These are phyloP conservation scores for Osmoderma eremita DNA, from an alignment of 2,888 invertebrate species.

Conservation along the genomic window DNA sequence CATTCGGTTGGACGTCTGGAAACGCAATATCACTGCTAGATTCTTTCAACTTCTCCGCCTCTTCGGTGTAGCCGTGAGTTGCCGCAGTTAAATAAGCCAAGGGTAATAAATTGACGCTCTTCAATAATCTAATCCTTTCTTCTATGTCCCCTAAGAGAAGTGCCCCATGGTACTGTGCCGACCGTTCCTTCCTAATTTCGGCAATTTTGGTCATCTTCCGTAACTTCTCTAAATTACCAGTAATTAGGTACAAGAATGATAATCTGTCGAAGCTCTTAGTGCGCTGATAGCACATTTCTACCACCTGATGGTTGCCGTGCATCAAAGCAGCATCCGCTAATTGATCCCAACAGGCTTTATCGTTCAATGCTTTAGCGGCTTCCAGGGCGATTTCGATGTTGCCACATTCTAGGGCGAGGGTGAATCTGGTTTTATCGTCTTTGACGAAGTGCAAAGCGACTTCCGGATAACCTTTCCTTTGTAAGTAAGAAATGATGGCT, in stretches of 20 bases:
- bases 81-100: constrained; percentile 95
- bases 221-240: constrained; percentile 97
- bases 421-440: constrained; percentile 96
- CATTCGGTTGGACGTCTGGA: constrained; percentile 79
- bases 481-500: constrained; percentile 97
- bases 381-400: constrained; percentile 98
- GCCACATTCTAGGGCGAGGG: constrained; percentile 96
- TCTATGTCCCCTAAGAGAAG: constrained; percentile 89
- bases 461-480: constrained; percentile 99
- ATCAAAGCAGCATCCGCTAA: constrained; percentile 92
- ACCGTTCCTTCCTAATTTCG: constrained; percentile 95
- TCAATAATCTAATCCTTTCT: constrained; percentile 87
- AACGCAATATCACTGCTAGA: constrained; percentile 67
- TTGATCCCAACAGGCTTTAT: constrained; percentile 95
- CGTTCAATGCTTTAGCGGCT: constrained; percentile 94
- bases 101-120: constrained; percentile 77
- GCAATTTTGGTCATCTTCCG: constrained; percentile 99
- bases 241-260: constrained; percentile 96
- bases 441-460: constrained; percentile 99
- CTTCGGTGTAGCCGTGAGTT: constrained; percentile 87
- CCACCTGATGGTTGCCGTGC: constrained; percentile 94
- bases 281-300: constrained; percentile 99
- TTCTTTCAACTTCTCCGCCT: constrained; percentile 77
- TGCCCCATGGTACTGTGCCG: constrained; percentile 96
- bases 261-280: constrained; percentile 99